These are phyloP conservation scores for Melanerpes formicivorus DNA, from an alignment of 2,113 vertebrate species.

Conservation along the genomic window DNA sequence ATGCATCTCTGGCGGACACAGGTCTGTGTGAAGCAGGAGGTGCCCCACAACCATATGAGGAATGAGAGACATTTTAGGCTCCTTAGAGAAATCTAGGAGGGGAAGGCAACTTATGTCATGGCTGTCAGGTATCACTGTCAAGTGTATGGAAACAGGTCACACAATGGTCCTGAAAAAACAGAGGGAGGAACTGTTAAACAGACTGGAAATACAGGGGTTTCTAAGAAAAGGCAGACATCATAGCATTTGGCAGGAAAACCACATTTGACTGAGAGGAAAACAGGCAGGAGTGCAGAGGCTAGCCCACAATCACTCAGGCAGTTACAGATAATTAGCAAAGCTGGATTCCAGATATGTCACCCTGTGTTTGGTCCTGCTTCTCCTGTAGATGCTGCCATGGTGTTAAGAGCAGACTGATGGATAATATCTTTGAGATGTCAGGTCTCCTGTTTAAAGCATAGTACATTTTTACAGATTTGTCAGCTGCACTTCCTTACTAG, in stretches of 20 bases:
- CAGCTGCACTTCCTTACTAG: background rate
- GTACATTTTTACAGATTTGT: background rate
- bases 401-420: background rate
- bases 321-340: background rate
- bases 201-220: background rate
- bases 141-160: background rate
- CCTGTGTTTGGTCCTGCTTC: background rate
- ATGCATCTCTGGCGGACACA: fast-evolving
- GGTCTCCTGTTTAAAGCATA: background rate
- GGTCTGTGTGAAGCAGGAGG: fast-evolving
- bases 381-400: background rate
- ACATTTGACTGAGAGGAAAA: background rate
- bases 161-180: background rate
- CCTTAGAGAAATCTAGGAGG: background rate
- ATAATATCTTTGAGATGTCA: background rate
- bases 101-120: background rate
- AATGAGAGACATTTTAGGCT: background rate
- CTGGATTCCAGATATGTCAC: fast-evolving
- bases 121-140: background rate
- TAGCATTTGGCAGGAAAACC: background rate
- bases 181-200: background rate
- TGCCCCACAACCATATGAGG: background rate
- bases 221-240: background rate
- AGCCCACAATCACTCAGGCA: background rate
- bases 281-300: background rate